Conservation (phyloP, 2,888 invertebrate species). For the Phortica magna region DNA sequence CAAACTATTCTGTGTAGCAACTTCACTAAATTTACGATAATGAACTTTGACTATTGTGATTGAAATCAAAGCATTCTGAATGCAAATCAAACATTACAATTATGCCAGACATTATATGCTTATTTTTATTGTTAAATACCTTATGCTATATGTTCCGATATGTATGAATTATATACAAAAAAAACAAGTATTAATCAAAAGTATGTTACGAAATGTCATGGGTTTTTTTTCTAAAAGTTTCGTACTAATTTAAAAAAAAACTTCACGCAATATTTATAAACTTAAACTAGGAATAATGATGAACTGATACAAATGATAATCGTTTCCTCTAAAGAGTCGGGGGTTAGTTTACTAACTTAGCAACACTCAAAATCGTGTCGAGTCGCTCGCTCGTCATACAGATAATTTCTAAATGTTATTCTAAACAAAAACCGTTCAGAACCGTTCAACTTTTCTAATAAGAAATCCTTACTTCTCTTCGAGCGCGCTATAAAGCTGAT, state of each 20-base stretch:
- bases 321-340: too few species aligned
- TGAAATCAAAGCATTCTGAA: slow-evolving; percentile 51
- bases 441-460: too few species aligned
- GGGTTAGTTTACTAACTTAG: too few species aligned
- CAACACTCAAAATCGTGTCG: too few species aligned
- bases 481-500: too few species aligned
- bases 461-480: too few species aligned
- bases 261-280: background rate
- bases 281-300: background rate
- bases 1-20: background rate
- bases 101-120: background rate
- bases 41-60: slow-evolving; percentile 47
- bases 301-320: too few species aligned
- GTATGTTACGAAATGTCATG: background rate
- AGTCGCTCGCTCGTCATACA: too few species aligned
- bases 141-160: background rate
- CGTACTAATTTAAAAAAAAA: background rate
- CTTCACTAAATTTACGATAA: background rate
- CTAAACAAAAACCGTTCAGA: too few species aligned
- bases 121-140: background rate
- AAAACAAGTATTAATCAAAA: background rate
- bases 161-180: background rate
- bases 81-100: slow-evolving; percentile 32
- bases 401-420: too few species aligned
- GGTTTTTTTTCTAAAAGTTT: too few species aligned